These are phyloP conservation scores for Triops cancriformis DNA, from an alignment of 1,140 invertebrate species.

Conservation along the genomic window DNA sequence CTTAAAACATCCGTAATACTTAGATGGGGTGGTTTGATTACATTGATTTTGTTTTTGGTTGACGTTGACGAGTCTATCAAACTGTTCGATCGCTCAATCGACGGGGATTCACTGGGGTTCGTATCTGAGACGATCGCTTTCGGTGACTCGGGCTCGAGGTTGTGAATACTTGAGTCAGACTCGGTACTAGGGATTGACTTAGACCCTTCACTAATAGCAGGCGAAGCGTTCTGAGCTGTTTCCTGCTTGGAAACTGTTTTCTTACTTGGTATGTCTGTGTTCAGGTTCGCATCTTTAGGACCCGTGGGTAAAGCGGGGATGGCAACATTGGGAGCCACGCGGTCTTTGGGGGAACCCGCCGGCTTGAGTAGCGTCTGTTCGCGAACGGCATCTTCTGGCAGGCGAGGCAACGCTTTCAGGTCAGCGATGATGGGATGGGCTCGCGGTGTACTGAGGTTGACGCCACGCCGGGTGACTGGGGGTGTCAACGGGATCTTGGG, in stretches of 20 bases:
- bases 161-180: not conserved
- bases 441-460: not conserved
- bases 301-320: not conserved
- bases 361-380: not conserved
- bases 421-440: conserved; percentile 8
- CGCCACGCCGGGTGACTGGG: not conserved
- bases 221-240: no score
- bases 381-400: conserved; percentile 22
- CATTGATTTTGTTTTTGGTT: not conserved
- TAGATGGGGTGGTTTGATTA: not conserved
- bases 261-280: no score
- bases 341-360: not conserved
- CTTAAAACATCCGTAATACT: not conserved
- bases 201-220: not conserved
- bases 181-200: not conserved
- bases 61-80: not conserved
- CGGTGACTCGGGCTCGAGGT: not conserved
- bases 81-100: not conserved
- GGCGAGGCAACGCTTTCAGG: conserved; percentile 22
- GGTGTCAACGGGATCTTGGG: not conserved
- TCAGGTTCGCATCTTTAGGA: no score
- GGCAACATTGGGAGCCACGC: not conserved
- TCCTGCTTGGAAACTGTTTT: no score
- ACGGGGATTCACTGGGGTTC: not conserved
- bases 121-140: not conserved